Percentiles rank a stretch among this genome's conserved stretches.
Evolutionary conservation across 2,888 invertebrate genomes (phyloP).

Genomic region (Chouioia cunea): DNA sequence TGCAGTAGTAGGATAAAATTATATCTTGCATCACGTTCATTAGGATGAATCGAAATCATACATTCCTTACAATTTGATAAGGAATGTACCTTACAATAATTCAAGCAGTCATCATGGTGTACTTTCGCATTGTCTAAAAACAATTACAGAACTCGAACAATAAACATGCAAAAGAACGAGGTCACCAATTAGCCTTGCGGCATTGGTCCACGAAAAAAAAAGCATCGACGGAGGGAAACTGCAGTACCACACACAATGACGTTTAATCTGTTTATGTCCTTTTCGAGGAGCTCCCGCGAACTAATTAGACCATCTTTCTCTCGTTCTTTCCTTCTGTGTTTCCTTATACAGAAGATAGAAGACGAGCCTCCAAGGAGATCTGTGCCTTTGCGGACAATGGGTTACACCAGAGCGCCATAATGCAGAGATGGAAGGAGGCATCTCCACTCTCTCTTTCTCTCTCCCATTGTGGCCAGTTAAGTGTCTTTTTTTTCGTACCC

Average conservation of each 20-base stretch:
- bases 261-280: slow-evolving; percentile 42
- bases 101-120: no score
- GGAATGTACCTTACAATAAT: no score
- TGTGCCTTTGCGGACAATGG: slow-evolving; percentile 24
- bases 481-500: slow-evolving; percentile 2
- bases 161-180: not conserved
- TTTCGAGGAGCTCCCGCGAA: slow-evolving; percentile 31
- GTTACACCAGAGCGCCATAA: slow-evolving; percentile 62
- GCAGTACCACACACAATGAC: slow-evolving; percentile 26
- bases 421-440: slow-evolving; percentile 56
- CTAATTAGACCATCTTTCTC: slow-evolving; percentile 34
- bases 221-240: no score
- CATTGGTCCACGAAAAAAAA: not conserved
- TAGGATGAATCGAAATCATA: no score
- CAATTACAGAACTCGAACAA: not conserved
- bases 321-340: slow-evolving; percentile 32
- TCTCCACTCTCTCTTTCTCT: slow-evolving; percentile 49
- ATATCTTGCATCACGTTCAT: no score
- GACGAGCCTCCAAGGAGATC: slow-evolving; percentile 14
- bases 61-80: no score
- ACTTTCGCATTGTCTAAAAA: no score
- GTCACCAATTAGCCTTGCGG: not conserved
- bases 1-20: no score
- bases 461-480: not conserved
- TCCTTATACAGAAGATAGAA: slow-evolving; percentile 8